Evolutionary conservation across 1,140 invertebrate species (phyloP), one percentile per base, ranked within the genome.

Genomic region (Sweltsa coloradensis): DNA sequence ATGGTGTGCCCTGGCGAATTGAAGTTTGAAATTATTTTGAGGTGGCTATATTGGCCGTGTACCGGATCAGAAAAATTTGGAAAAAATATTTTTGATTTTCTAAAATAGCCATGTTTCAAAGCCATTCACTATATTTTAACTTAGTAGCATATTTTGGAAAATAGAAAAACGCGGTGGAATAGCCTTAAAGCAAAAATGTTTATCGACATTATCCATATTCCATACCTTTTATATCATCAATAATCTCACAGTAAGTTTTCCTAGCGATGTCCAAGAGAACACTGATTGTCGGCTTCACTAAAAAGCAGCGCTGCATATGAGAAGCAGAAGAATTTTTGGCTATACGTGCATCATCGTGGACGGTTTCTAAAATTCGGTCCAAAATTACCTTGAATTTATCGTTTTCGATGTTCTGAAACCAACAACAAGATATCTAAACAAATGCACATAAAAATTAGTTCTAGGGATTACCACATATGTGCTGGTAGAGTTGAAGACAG

Each of bases 221-320:
- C 45, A 64, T 60, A 82, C 79, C 72, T 59, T 75, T 72, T 63
- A 91, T 82, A 53, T 90, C 83, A 36, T 83, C 76, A 34, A 89
- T 74, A 2, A 85, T 63, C 61, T 89, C 83, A 18, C 78, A 79
- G 60, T 89, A 89, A 0, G 77, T 77, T 60, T 78, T 74, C 53
- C 87, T 65, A n/a, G 82, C 75, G 16, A 90, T 65, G 62, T 92
- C 88, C 43, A 92, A 63, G 29, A 86, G 64, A 2, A 78, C 78
- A 56, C 81, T 85, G 22, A 85, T 69, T 18, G 78, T 75, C 18
- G 73, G 68, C 66, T 83, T 89, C 2, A 95, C 79, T 24, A 88
- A 86, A 66, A 89, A 90, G 60, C 84, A 87, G 48, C 88, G 74
- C 65, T 92, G 85, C 47, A 81, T 72, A 47, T 70, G 73, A 58